Conservation (phyloP, 1,140 invertebrate species). For the Diprion similis region DNA sequence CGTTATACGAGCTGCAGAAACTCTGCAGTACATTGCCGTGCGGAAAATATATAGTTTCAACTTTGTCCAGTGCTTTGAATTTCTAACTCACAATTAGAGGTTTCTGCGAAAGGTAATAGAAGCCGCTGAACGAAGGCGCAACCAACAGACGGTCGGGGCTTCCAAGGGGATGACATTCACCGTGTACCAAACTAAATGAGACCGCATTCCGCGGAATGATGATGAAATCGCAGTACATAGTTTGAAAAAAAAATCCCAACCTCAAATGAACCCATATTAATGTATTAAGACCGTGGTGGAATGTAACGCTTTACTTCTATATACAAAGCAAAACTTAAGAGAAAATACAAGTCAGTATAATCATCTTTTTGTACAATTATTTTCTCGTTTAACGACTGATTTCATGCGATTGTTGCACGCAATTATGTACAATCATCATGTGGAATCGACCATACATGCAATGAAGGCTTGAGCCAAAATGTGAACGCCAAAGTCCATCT, state of each 20-base stretch:
- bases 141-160: no score
- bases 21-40: not conserved
- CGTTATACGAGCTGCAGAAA: not conserved
- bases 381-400: no score
- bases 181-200: not conserved
- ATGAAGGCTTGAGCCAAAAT: no score
- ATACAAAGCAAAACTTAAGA: no score
- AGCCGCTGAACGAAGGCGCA: no score
- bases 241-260: constrained; percentile 8
- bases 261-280: not conserved
- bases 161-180: not conserved
- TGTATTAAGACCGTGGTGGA: not conserved
- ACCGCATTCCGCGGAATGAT: not conserved
- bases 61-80: not conserved
- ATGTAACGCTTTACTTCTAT: no score
- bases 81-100: not conserved
- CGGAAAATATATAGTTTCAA: not conserved
- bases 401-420: no score
- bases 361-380: no score
- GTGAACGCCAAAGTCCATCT: no score
- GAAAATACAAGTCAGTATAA: no score
- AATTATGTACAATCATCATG: no score
- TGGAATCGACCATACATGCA: no score
- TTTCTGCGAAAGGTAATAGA: not conserved
- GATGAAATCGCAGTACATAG: not conserved